Evolutionary conservation across 2,888 invertebrate genomes (phyloP).

Genomic region (Ethmia dodecea): DNA sequence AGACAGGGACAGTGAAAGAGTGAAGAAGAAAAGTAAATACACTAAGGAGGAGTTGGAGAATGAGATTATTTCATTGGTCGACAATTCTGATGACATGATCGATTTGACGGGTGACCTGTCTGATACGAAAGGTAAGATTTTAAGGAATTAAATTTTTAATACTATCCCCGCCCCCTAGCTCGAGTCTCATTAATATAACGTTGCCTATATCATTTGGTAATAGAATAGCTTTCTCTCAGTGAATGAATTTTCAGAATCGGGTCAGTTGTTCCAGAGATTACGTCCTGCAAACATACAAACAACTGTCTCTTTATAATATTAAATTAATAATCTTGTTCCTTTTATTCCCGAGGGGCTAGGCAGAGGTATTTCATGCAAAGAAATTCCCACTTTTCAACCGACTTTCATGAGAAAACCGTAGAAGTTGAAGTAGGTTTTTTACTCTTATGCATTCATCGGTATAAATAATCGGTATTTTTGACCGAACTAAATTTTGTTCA

Average conservation of each 20-base stretch:
- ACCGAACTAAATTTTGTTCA: too few relatives aligned
- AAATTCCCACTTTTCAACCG: too few relatives aligned
- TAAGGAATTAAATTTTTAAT: neutral
- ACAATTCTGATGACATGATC: slow-evolving; percentile 74
- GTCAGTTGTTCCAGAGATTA: neutral
- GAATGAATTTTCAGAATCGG: neutral
- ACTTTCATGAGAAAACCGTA: too few relatives aligned
- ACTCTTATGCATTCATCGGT: too few relatives aligned
- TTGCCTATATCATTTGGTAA: neutral
- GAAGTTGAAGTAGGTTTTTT: too few relatives aligned
- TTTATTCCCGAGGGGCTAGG: too few relatives aligned
- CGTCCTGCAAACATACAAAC: neutral
- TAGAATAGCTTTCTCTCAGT: neutral
- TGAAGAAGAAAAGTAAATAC: slow-evolving; percentile 31
- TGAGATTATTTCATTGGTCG: slow-evolving; percentile 64
- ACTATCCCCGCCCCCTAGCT: too few relatives aligned
- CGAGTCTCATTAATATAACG: too few relatives aligned
- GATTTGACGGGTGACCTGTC: slow-evolving; percentile 76
- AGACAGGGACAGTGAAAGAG: slow-evolving; percentile 33
- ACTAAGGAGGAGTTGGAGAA: slow-evolving; percentile 42
- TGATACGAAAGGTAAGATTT: slow-evolving; percentile 59
- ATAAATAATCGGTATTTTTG: too few relatives aligned
- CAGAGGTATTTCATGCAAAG: too few relatives aligned
- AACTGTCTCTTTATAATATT: too few relatives aligned
- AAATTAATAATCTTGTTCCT: too few relatives aligned